Evolutionary conservation across 2,888 invertebrate genomes (phyloP).

Genomic region (Cephus sareptanus): DNA sequence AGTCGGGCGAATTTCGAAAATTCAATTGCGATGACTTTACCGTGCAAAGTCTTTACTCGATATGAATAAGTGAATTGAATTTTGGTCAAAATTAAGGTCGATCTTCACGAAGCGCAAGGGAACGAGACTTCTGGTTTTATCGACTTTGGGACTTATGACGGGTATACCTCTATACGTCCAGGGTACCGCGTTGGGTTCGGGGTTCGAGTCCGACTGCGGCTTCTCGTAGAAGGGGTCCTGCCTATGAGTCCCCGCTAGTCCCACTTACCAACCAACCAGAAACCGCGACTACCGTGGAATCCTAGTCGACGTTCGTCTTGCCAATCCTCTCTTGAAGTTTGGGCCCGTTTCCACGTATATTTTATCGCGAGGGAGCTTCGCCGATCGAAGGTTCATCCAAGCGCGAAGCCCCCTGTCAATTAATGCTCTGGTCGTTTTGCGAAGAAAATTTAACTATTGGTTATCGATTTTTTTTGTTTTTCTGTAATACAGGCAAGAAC

Average conservation of each 20-base stretch:
- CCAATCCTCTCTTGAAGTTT: constrained; percentile 43
- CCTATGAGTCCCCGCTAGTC: constrained; percentile 66
- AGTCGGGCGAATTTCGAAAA: not conserved
- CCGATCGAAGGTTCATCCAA: not conserved
- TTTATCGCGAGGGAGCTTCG: not conserved
- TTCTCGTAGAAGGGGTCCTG: constrained; percentile 62
- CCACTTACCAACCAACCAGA: constrained; percentile 66
- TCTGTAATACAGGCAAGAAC: too few relatives aligned
- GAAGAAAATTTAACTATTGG: too few relatives aligned
- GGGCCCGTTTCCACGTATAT: constrained; percentile 5
- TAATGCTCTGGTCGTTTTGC: constrained; percentile 6
- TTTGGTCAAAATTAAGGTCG: too few relatives aligned
- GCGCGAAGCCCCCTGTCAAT: not conserved
- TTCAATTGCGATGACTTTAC: not conserved
- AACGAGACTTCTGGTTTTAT: not conserved
- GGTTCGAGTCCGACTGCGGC: constrained; percentile 62
- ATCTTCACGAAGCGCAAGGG: not conserved
- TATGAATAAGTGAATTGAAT: too few relatives aligned
- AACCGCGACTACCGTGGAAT: constrained; percentile 60
- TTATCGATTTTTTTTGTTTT: too few relatives aligned
- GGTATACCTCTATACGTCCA: not conserved
- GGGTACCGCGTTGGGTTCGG: constrained; percentile 50
- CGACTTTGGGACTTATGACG: not conserved
- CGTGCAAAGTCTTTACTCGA: not conserved
- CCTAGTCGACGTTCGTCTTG: constrained; percentile 51